Evolutionary conservation across 1,140 invertebrate genomes (phyloP).

Genomic region (Eciton burchellii): DNA sequence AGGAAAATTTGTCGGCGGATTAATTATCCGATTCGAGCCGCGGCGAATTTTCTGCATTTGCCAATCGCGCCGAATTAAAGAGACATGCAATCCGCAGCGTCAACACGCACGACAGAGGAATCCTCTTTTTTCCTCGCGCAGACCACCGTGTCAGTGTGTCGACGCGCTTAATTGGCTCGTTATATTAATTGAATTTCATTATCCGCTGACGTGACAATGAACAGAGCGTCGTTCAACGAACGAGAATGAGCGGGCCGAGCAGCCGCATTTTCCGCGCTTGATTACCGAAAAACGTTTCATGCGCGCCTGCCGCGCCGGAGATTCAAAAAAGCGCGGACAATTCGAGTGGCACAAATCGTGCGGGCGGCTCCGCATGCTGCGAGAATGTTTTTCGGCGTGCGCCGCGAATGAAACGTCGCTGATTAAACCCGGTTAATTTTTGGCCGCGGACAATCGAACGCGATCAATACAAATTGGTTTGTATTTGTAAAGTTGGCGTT

Average conservation of each 20-base stretch:
- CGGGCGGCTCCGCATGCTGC: slow-evolving; percentile 18
- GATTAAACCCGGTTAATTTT: slow-evolving; percentile 41
- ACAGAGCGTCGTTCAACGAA: slow-evolving; percentile 57
- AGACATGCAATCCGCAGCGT: slow-evolving; percentile 11
- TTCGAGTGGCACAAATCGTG: slow-evolving; percentile 63
- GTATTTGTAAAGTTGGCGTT: not conserved
- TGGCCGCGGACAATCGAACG: not conserved
- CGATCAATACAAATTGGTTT: not conserved
- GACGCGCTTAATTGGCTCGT: slow-evolving; percentile 79
- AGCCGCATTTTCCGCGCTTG: slow-evolving; percentile 62
- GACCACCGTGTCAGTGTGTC: slow-evolving; percentile 74
- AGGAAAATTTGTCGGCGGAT: slow-evolving; percentile 47
- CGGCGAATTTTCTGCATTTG: slow-evolving; percentile 54
- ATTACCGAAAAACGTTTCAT: slow-evolving; percentile 69
- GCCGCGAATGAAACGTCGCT: slow-evolving; percentile 22
- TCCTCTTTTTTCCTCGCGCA: slow-evolving; percentile 36
- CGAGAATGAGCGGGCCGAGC: slow-evolving; percentile 69
- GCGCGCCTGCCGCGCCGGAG: slow-evolving; percentile 37
- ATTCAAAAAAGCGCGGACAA: slow-evolving; percentile 71
- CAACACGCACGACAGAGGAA: slow-evolving; percentile 31
- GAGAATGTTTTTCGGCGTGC: slow-evolving; percentile 65
- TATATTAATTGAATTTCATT: slow-evolving; percentile 83
- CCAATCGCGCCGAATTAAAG: slow-evolving; percentile 59
- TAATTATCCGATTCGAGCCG: slow-evolving; percentile 66
- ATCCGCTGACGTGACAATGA: slow-evolving; percentile 62